Evolutionary conservation across 2,888 invertebrate species (phyloP).

Genomic region (Rhopalosiphum nymphaeae): DNA sequence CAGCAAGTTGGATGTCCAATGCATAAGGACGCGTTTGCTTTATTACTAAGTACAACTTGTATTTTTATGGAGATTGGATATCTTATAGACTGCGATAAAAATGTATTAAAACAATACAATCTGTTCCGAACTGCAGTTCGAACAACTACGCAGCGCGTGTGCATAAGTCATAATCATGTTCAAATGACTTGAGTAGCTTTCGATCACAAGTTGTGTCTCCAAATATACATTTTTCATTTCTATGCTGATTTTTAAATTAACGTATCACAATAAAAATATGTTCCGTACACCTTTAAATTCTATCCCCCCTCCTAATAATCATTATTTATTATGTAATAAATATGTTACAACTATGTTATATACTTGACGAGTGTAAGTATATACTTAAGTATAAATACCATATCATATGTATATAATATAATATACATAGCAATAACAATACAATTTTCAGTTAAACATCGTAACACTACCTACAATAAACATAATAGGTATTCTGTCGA

Average conservation of each 20-base stretch:
- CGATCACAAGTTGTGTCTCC: background rate
- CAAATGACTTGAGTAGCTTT: background rate
- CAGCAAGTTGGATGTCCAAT: background rate
- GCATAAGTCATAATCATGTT: background rate
- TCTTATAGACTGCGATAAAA: background rate
- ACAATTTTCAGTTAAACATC: background rate
- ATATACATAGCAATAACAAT: background rate
- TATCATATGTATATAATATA: background rate
- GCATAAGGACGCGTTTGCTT: background rate
- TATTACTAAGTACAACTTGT: background rate
- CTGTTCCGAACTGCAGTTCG: background rate
- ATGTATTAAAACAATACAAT: background rate
- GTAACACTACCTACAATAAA: background rate
- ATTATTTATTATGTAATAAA: background rate
- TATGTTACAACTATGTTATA: no score
- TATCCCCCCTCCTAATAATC: background rate
- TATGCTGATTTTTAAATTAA: background rate
- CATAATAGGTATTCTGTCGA: background rate
- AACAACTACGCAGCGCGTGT: background rate
- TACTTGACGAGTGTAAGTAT: background rate
- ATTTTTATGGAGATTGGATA: background rate
- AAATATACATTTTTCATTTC: background rate
- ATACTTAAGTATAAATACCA: background rate
- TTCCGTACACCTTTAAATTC: background rate
- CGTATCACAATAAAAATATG: background rate